These are phyloP conservation scores for Drosophila kepulauana DNA, from an alignment of 1,140 invertebrate genomes.

Conservation along the genomic window DNA sequence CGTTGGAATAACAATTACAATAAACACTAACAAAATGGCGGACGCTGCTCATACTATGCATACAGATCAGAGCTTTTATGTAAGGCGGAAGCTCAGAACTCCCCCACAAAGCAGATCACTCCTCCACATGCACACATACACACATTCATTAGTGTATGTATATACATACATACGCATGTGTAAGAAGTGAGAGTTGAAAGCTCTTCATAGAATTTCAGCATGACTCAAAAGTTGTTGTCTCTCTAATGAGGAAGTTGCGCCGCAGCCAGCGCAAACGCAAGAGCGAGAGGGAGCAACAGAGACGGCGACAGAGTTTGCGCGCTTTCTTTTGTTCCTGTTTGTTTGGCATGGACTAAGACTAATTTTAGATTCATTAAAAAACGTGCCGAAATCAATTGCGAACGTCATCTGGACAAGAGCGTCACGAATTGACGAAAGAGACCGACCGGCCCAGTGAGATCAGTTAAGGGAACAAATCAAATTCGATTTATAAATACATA, in stretches of 20 bases:
- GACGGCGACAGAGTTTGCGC: background rate
- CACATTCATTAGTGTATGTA: background rate
- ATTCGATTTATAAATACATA: conserved; percentile 34
- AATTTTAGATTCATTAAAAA: conserved; percentile 15
- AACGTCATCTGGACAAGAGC: conserved; percentile 27
- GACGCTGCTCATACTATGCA: conserved; percentile 3
- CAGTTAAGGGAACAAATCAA: conserved; percentile 39
- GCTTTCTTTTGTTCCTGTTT: conserved; percentile 20
- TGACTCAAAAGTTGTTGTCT: background rate
- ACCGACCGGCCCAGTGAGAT: background rate
- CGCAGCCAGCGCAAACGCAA: too few species aligned
- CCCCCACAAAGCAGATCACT: background rate
- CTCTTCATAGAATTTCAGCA: background rate
- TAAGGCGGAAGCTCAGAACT: conserved; percentile 15
- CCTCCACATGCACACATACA: background rate
- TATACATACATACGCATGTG: background rate
- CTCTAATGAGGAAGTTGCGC: conserved; percentile 12
- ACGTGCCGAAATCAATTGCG: background rate
- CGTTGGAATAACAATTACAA: background rate
- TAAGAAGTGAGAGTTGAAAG: conserved; percentile 9
- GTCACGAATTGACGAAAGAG: conserved; percentile 26
- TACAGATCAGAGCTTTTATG: conserved; percentile 17
- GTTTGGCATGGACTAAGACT: conserved; percentile 5
- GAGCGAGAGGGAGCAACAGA: background rate
- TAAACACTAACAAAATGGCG: conserved; percentile 5